A percentile compares a stretch with the other conserved stretches of the same genome.
Evolutionary conservation across 2,888 invertebrate species (phyloP).

Genomic region (Xestia sexstrigata): DNA sequence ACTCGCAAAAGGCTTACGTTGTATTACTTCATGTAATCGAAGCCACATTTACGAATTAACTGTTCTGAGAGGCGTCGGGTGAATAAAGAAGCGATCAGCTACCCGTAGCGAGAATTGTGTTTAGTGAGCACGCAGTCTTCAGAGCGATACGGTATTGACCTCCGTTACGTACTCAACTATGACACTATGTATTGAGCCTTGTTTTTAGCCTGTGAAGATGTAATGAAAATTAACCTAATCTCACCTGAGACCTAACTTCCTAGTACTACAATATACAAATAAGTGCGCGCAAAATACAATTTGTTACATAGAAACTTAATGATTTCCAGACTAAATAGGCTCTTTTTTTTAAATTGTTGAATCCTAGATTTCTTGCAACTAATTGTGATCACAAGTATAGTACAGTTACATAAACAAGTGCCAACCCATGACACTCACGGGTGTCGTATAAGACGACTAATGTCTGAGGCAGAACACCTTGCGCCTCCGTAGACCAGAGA

Average conservation of each 20-base stretch:
- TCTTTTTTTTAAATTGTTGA: background rate
- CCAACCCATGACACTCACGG: no score
- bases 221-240: constrained; percentile 19
- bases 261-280: constrained; percentile 6
- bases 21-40: constrained; percentile 65
- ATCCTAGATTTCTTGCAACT: background rate
- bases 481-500: no score
- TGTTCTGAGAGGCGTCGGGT: constrained; percentile 62
- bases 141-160: no score
- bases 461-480: no score
- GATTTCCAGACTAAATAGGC: background rate
- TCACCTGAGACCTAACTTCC: background rate
- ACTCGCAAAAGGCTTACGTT: constrained; percentile 57
- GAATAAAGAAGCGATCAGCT: constrained; percentile 47
- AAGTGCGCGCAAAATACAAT: constrained; percentile 6
- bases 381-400: background rate
- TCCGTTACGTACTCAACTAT: constrained; percentile 22
- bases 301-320: background rate
- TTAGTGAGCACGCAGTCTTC: constrained; percentile 57
- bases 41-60: constrained; percentile 69
- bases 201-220: constrained; percentile 11
- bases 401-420: background rate
- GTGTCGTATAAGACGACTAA: no score
- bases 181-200: background rate
- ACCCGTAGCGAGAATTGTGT: constrained; percentile 65